These are phyloP conservation scores for Drepana falcataria DNA, from an alignment of 2,888 invertebrate genomes.

Conservation along the genomic window DNA sequence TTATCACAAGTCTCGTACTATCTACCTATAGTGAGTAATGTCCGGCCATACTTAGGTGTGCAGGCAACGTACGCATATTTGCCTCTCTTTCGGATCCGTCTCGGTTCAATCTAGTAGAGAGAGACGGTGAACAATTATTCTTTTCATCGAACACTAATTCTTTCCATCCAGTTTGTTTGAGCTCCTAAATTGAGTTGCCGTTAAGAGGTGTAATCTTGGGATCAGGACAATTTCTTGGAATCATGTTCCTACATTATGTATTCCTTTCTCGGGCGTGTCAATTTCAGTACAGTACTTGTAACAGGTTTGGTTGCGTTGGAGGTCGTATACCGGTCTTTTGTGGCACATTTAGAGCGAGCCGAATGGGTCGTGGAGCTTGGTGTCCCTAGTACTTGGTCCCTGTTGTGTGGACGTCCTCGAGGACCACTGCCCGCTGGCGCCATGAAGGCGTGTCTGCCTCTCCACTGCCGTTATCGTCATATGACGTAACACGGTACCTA, in stretches of 20 bases:
- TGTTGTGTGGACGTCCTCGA: slow-evolving; percentile 58
- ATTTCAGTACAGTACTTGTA: slow-evolving; percentile 52
- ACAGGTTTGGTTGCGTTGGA: slow-evolving; percentile 75
- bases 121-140: slow-evolving; percentile 58
- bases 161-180: slow-evolving; percentile 43
- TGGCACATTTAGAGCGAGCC: slow-evolving; percentile 67
- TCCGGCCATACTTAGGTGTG: slow-evolving; percentile 78
- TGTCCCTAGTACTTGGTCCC: slow-evolving; percentile 57
- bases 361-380: slow-evolving; percentile 47
- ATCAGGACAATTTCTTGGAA: slow-evolving; percentile 27
- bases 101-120: slow-evolving; percentile 44
- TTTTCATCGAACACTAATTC: slow-evolving; percentile 48
- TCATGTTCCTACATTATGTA: slow-evolving; percentile 34
- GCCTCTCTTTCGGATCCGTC: slow-evolving; percentile 68
- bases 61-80: slow-evolving; percentile 77
- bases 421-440: slow-evolving; percentile 61
- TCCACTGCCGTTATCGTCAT: slow-evolving; percentile 58
- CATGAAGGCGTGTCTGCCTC: slow-evolving; percentile 68
- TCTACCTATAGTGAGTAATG: slow-evolving; percentile 78
- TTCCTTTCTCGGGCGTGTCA: slow-evolving; percentile 36
- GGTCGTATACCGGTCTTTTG: slow-evolving; percentile 71
- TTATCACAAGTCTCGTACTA: slow-evolving; percentile 66
- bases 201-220: slow-evolving; percentile 22
- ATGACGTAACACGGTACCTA: slow-evolving; percentile 65
- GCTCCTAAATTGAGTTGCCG: slow-evolving; percentile 37